Evolutionary conservation across 2,797 vertebrate species (phyloP).

Genomic region (Sciurus vulgaris): DNA sequence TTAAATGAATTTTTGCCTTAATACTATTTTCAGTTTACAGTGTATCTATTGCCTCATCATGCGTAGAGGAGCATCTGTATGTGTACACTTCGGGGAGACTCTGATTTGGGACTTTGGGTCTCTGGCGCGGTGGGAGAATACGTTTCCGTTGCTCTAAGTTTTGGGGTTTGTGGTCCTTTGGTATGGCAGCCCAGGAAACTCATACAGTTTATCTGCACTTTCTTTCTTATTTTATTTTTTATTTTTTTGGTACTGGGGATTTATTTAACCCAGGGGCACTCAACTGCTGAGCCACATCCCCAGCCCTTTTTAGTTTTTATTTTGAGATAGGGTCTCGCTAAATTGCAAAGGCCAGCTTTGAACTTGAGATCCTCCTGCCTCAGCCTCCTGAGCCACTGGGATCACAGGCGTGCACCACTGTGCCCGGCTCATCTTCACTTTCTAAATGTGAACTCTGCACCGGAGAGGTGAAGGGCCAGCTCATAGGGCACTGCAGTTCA

Average conservation of each 20-base stretch:
- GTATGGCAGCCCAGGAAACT: not conserved
- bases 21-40: not conserved
- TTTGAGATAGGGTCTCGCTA: too few species aligned
- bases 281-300: too few species aligned
- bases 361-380: too few species aligned
- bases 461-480: not conserved
- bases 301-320: too few species aligned
- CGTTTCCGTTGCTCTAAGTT: not conserved
- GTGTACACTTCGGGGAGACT: too few species aligned
- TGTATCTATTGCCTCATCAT: not conserved
- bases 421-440: not conserved
- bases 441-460: not conserved
- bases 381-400: too few species aligned
- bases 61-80: not conserved
- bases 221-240: too few species aligned
- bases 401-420: too few species aligned
- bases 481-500: not conserved
- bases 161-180: not conserved
- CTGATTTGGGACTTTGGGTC: not conserved
- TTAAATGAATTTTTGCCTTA: not conserved
- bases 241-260: too few species aligned
- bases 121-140: not conserved
- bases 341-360: too few species aligned
- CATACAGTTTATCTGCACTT: not conserved
- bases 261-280: too few species aligned